phyloP scores from a whole-genome alignment of 53 echinoderm and acorn worm species.

The Stichopus horrens region DNA sequence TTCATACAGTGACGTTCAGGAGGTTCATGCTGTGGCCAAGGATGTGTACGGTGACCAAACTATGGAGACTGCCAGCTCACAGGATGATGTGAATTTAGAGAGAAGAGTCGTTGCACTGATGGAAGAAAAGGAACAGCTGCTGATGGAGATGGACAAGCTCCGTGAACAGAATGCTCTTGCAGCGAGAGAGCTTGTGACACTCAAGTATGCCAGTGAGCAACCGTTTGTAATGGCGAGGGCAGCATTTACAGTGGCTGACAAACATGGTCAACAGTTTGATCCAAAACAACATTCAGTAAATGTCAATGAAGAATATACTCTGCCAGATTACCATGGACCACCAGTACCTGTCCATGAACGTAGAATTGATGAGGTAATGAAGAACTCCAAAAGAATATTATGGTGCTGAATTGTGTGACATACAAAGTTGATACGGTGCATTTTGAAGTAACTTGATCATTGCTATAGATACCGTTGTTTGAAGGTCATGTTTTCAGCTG shows the following conservation, averaged over 20 bases:
- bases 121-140: not conserved
- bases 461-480: no score
- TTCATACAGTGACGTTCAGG: not conserved
- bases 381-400: no score
- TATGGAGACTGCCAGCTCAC: not conserved
- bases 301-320: not conserved
- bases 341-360: no score
- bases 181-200: conserved; percentile 4
- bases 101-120: not conserved
- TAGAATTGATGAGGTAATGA: no score
- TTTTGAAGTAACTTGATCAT: no score
- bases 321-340: not conserved
- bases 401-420: no score
- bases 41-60: not conserved
- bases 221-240: not conserved
- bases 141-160: conserved; percentile 33
- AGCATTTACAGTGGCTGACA: not conserved
- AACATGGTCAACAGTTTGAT: not conserved
- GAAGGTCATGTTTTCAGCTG: no score
- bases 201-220: conserved; percentile 25
- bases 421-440: no score
- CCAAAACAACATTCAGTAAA: not conserved
- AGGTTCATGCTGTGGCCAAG: not conserved
- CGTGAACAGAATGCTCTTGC: conserved; percentile 13
- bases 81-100: not conserved